Conservation (phyloP, 2,888 invertebrate genomes). For the Neoaliturus tenellus region DNA sequence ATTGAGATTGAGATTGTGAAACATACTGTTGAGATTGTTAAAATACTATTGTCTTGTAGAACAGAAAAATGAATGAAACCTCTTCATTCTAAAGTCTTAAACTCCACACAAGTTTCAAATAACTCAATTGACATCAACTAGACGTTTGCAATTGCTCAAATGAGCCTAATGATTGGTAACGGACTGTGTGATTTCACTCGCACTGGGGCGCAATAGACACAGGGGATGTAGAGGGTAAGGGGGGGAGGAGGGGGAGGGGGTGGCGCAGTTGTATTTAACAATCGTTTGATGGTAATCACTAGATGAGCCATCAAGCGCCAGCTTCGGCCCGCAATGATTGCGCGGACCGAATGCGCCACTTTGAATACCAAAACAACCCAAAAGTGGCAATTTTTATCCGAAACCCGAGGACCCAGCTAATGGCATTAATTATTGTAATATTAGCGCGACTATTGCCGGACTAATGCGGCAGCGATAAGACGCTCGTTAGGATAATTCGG, state of each 20-base stretch:
- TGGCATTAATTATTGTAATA: slow-evolving; percentile 55
- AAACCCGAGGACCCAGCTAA: slow-evolving; percentile 31
- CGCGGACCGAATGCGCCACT: slow-evolving; percentile 31
- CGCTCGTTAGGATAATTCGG: slow-evolving; percentile 50
- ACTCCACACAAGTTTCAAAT: no score
- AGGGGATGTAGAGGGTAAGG: neutral
- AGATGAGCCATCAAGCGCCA: slow-evolving; percentile 46
- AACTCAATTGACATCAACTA: no score
- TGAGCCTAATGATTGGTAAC: no score
- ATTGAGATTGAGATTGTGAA: no score
- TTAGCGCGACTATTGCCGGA: slow-evolving; percentile 54
- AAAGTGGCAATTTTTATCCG: slow-evolving; percentile 16
- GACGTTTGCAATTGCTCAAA: no score
- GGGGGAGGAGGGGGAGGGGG: neutral
- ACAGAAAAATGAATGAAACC: no score
- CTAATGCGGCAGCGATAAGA: slow-evolving; percentile 54
- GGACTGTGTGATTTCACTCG: no score
- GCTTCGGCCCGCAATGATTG: neutral
- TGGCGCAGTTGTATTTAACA: slow-evolving; percentile 42
- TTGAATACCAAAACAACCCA: slow-evolving; percentile 5
- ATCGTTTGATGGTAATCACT: slow-evolving; percentile 49
- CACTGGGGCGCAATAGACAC: neutral
- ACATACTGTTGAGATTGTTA: no score
- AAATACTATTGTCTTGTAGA: no score
- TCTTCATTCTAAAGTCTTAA: no score